Conservation (phyloP, 1,140 invertebrate genomes). For the Triops cancriformis region DNA sequence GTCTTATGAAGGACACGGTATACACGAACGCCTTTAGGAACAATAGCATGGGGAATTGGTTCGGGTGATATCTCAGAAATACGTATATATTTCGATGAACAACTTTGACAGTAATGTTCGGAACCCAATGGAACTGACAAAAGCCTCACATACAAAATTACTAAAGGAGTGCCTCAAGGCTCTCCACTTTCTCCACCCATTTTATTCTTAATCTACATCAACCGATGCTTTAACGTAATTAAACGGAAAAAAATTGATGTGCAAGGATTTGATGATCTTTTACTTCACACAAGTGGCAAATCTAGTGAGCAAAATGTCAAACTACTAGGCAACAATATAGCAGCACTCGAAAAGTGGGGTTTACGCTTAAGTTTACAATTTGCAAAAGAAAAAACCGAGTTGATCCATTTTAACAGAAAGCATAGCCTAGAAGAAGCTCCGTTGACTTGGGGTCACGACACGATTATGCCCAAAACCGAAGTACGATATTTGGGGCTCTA, state of each 20-base stretch:
- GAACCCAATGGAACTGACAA: neutral
- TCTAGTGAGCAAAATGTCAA: neutral
- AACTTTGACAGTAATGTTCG: too few relatives aligned
- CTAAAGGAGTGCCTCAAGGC: neutral
- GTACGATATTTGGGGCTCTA: too few relatives aligned
- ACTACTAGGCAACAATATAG: neutral
- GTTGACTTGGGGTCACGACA: neutral
- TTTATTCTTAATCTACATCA: neutral
- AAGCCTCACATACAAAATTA: neutral
- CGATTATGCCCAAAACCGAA: neutral
- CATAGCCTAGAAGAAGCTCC: neutral
- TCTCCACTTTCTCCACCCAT: neutral
- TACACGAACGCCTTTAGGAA: too few relatives aligned
- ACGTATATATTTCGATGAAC: too few relatives aligned
- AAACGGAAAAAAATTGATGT: neutral
- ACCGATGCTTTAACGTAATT: neutral
- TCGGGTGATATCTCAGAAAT: too few relatives aligned
- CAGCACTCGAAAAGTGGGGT: neutral
- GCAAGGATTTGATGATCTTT: neutral
- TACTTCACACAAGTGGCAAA: neutral
- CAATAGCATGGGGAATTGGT: too few relatives aligned
- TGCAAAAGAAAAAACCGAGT: neutral
- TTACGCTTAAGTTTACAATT: neutral
- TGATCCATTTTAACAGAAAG: neutral
- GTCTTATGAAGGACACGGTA: too few relatives aligned